A percentile compares a stretch with the other conserved stretches of the same genome.
phyloP scores from a whole-genome alignment of 1,140 invertebrate genomes.

The Choristoneura fumiferana region DNA sequence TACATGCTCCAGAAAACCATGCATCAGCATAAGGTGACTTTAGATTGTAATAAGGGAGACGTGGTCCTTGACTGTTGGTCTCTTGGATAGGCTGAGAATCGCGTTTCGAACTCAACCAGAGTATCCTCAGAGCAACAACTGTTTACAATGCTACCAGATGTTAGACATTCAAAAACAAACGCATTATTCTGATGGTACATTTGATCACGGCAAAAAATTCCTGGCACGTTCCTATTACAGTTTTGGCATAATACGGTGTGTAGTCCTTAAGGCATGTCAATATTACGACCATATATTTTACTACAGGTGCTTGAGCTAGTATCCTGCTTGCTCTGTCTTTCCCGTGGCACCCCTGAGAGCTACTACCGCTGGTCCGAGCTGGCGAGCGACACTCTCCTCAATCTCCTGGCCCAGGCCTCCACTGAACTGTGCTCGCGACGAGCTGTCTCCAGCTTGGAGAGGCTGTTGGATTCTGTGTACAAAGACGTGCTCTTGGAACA shows the following conservation, averaged over 20 bases:
- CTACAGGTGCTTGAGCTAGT: conserved; percentile 83
- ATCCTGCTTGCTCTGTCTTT: conserved; percentile 80
- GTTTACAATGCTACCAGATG: no score
- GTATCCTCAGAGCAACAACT: no score
- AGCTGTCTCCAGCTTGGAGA: conserved; percentile 80
- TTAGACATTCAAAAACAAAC: no score
- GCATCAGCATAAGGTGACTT: conserved; percentile 82
- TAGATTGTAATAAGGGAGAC: no score
- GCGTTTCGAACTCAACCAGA: no score
- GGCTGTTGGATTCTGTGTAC: conserved; percentile 81
- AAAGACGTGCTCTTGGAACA: conserved; percentile 84
- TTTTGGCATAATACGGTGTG: no score
- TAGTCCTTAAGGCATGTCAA: no score
- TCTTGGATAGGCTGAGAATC: no score
- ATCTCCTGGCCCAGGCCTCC: conserved; percentile 82
- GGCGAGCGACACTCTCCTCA: conserved; percentile 85
- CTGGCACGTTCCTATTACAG: no score
- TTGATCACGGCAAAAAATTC: no score
- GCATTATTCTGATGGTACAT: no score
- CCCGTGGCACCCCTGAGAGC: conserved; percentile 84
- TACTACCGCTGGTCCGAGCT: conserved; percentile 89
- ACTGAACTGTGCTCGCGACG: conserved; percentile 79
- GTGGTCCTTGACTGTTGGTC: no score
- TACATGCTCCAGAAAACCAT: conserved; percentile 90
- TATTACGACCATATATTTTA: not conserved